Evolutionary conservation across 2,113 vertebrate genomes (phyloP).

Genomic region (Nestor notabilis): DNA sequence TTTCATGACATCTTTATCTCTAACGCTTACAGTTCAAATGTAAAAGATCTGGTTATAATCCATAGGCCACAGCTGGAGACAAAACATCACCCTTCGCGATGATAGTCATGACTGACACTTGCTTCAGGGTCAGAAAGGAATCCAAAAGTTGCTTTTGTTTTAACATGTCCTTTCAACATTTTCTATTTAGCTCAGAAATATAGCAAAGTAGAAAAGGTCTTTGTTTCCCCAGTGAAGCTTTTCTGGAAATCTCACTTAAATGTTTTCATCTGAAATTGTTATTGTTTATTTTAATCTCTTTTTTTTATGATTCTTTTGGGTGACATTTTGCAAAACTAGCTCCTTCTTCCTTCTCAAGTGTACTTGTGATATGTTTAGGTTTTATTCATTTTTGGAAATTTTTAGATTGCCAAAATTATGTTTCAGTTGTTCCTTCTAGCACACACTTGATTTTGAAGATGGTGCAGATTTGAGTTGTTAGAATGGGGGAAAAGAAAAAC

Average conservation of each 20-base stretch:
- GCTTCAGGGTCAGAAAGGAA: background rate
- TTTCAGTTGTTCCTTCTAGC: background rate
- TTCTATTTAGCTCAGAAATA: background rate
- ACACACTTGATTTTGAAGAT: background rate
- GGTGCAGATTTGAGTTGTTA: background rate
- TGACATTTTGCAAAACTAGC: background rate
- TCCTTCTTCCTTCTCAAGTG: background rate
- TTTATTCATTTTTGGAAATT: background rate
- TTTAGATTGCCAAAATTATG: background rate
- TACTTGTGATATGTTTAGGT: background rate
- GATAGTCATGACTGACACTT: background rate
- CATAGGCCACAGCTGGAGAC: background rate
- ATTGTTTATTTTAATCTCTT: background rate
- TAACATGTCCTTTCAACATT: background rate
- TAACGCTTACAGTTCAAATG: background rate
- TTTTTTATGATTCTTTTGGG: background rate
- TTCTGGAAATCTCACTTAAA: background rate
- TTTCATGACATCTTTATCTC: slow-evolving; percentile 9
- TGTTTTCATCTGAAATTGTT: background rate
- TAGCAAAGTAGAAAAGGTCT: background rate
- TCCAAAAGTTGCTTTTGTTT: background rate
- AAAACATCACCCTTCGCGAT: background rate
- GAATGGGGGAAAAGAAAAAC: background rate
- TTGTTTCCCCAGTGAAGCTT: background rate
- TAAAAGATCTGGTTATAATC: slow-evolving; percentile 27